Base-by-base conservation (phyloP, 2,888 invertebrate species). In the Caenorhabditis drosophilae region DNA sequence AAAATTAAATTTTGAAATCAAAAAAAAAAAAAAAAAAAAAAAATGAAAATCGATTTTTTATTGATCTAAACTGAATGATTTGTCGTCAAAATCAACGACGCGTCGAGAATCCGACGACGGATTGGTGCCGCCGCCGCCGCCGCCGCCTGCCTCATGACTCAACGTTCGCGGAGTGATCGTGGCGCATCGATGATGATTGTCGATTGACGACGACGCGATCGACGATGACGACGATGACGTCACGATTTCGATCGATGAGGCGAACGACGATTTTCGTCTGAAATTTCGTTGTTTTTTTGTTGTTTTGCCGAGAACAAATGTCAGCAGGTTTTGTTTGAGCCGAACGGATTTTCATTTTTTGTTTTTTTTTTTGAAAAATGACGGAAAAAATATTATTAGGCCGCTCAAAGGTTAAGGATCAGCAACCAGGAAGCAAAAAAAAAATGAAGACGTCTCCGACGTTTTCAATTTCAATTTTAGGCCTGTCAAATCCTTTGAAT, bases 61-160 rank as follows among this genome's bases (percentile, higher is more conserved):
- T n/a, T 44, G 45, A 44, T 63, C 63, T 35, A 63, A 35, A 53
- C 63, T 63, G 11, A 63, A 57, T 22, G 63, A 57, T 53, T 63
- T 63, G 20, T 63, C 63, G 31, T 63, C 63, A 26, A 46, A 27
- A 31, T 57, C 63, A 25, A 57, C 57, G 6, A 22, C 49, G 7
- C 57, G 36, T 34, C 52, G 49, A 26, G 63, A 57, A n/a, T 53
- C 49, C 16, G 50, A 53, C 16, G 53, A 56, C n/a, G n/a, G n/a
- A n/a, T n/a, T n/a, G n/a, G n/a, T n/a, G n/a, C n/a, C n/a, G n/a
- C n/a, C n/a, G n/a, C n/a, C n/a, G n/a, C n/a, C n/a, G n/a, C n/a
- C n/a, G n/a, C n/a, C n/a, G n/a, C n/a, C n/a, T n/a, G n/a, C n/a
- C 27, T 63, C 63, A 22, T 57, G 56, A 7, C 55, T 55, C 22